A percentile compares a stretch with the other conserved stretches of the same genome.
Conservation (phyloP, 2,113 vertebrate species). For the Ictalurus punctatus region DNA sequence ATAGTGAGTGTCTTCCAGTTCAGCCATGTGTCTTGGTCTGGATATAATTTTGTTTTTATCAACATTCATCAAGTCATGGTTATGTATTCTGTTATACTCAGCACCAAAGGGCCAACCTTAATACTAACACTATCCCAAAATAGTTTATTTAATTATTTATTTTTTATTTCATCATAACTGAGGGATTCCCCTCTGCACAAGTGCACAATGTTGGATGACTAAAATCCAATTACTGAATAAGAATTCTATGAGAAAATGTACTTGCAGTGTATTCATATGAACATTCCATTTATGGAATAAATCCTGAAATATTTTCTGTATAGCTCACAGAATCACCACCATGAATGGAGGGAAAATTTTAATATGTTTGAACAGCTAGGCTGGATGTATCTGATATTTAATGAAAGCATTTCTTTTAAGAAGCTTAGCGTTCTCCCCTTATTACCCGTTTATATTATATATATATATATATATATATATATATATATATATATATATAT, state of each 20-base stretch:
- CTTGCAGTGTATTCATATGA: neutral
- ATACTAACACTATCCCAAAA: neutral
- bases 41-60: neutral
- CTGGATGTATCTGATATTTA: conserved; percentile 30
- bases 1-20: neutral
- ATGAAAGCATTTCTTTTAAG: no score
- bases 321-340: neutral
- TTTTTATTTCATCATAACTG: neutral
- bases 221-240: neutral
- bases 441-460: no score
- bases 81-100: neutral
- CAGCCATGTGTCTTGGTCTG: neutral
- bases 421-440: no score
- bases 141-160: no score
- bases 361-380: conserved; percentile 35
- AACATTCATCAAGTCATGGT: neutral
- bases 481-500: no score
- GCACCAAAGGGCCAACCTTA: neutral
- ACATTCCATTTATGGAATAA: neutral
- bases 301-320: neutral
- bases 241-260: neutral
- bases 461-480: no score
- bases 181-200: neutral
- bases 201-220: neutral
- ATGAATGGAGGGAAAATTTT: conserved; percentile 18